phyloP scores from a whole-genome alignment of 2,113 vertebrate genomes.

The Petrocephalus microphthalmus region DNA sequence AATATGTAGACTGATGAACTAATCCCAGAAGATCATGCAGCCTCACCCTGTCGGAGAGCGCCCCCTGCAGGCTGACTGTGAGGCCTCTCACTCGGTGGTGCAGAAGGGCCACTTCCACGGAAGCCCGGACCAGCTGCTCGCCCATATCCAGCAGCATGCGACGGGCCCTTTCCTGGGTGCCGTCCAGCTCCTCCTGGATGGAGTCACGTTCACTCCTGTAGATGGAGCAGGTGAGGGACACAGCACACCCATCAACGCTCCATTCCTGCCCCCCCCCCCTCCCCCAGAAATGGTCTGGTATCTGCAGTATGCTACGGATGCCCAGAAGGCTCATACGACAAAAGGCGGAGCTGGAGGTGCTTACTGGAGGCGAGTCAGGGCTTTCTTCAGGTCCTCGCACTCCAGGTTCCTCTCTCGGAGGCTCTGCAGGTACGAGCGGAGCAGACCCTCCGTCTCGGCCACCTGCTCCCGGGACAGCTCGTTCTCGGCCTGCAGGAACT shows the following conservation, averaged over 20 bases:
- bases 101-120: conserved; percentile 50
- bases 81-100: conserved; percentile 51
- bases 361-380: conserved; percentile 66
- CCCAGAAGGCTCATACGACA: background rate
- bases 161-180: conserved; percentile 32
- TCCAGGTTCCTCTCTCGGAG: conserved; percentile 70
- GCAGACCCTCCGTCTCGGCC: conserved; percentile 64
- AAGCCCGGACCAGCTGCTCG: conserved; percentile 48
- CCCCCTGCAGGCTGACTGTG: conserved; percentile 39
- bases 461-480: conserved; percentile 67
- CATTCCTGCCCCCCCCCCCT: background rate
- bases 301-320: background rate
- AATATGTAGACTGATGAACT: background rate
- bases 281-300: background rate
- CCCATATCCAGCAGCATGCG: conserved; percentile 42
- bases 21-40: background rate
- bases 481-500: conserved; percentile 87
- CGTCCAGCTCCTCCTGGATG: conserved; percentile 50
- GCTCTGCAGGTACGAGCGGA: conserved; percentile 56
- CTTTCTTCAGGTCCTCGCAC: conserved; percentile 70
- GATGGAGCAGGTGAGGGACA: background rate
- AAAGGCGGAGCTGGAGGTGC: background rate
- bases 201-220: conserved; percentile 44
- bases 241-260: background rate
- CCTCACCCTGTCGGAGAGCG: conserved; percentile 45